Base-by-base conservation (phyloP, 2,888 invertebrate genomes). In the Mythimna pallens region DNA sequence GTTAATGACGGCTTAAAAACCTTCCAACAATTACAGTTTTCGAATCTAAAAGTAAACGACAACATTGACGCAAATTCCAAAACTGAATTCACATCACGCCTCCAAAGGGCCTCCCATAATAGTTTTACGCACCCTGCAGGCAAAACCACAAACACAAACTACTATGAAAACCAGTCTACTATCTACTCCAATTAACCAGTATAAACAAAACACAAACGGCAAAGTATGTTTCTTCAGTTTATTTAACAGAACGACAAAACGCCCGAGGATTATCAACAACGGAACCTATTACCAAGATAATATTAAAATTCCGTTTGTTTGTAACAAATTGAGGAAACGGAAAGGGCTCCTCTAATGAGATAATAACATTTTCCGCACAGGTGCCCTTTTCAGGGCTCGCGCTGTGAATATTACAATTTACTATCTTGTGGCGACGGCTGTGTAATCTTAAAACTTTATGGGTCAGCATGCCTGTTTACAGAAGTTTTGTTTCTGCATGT, bases 241-340 rank as follows among this genome's bases (percentile, higher is more conserved):
- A 85, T 86, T 80, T 72, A 82, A 84, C 80, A 83, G 85, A 87
- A 91, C 86, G 87, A 90, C 86, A 87, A 88, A 87, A 80, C 85
- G 86, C 88, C 88, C 71, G 76, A 85, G 87, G 88, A 89, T 90
- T 88, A 89, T 87, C 82, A 89, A 88, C 86, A 89, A 80, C 80
- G 82, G 80, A 87, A 87, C 87, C 88, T 83, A 89, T 88, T 87
- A 85, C 82, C 74, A 85, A 83, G 82, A 89, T 90, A 88, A 90
- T 92, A 93, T 93, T 92, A 93, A 93, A 93, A 93, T 92, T 93
- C 90, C 90, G 91, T 93, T 93, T 93, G 93, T 92, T 93, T 90
- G 84, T 86, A 87, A 90, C 91, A 90, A 92, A 92, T 91, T 92
- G 92, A 90, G 92, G 91, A 87, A 91, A 91, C 88, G 89, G 88